A percentile compares a stretch with the other conserved stretches of the same genome.
Conservation (phyloP, 2,888 invertebrate genomes). For the Hypsopygia costalis region DNA sequence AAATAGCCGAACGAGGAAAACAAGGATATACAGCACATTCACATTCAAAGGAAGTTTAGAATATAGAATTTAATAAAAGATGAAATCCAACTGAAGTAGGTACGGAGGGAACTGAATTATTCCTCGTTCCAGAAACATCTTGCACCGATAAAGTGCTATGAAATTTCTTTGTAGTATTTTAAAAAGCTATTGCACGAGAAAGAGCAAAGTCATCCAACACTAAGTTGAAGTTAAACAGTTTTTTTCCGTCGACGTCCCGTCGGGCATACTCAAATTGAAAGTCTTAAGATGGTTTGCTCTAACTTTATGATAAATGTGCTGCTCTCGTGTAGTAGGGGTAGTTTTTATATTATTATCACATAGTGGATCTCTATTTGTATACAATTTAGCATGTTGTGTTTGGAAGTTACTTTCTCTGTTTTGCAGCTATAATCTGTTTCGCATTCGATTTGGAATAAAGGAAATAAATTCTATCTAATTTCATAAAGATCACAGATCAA, state of each 20-base stretch:
- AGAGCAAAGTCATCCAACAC: conserved; percentile 1
- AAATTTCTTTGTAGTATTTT: conserved; percentile 13
- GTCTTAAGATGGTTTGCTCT: conserved; percentile 1
- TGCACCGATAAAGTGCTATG: conserved; percentile 15
- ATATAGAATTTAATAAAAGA: conserved; percentile 4
- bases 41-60: background rate
- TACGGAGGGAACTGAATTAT: conserved; percentile 14
- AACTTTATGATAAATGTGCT: background rate
- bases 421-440: too few species aligned
- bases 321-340: background rate
- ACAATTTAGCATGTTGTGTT: too few species aligned
- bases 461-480: too few species aligned
- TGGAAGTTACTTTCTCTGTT: too few species aligned
- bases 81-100: background rate
- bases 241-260: background rate
- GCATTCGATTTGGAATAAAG: too few species aligned
- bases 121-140: conserved; percentile 12
- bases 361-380: too few species aligned
- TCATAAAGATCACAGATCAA: too few species aligned
- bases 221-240: conserved; percentile 5
- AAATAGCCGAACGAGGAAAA: too few species aligned
- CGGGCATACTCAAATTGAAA: conserved; percentile 2
- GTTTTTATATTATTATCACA: background rate
- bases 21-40: background rate
- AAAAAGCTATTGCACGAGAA: conserved; percentile 1